Evolutionary conservation across 2,888 invertebrate species (phyloP), one percentile per base, ranked within the genome.

Genomic region (Stenodera caucasica): DNA sequence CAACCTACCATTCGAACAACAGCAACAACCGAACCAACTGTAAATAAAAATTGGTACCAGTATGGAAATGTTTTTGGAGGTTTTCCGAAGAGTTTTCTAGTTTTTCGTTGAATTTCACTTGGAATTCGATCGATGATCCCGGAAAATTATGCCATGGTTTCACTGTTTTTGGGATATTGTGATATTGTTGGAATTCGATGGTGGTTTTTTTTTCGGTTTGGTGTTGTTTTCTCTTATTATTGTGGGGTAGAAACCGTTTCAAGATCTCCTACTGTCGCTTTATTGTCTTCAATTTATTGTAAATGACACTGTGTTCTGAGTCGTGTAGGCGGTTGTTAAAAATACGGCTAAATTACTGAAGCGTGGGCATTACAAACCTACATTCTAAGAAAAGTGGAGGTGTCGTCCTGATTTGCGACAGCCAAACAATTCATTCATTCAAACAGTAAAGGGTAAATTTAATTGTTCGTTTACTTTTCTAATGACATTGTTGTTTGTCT

Each of bases 291-390:
- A 63, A 63, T 63, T 63, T 63, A 60, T 63, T 57, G 63, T 63
- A 61, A 64, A 61, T 61, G 64, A 61, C 61, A 64, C 61, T 59
- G 57, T 61, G 54, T 61, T 57, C 59, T 21, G 66, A 58, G 37
- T 54, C 50, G 57, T 66, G 72, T 73, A 60, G 73, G 72, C 58
- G 72, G 71, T 65, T 69, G 74, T 73, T 75, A 74, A 74, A 75
- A 75, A 75, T 75, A 75, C 71, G 67, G 70, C 71, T 73, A 72
- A 74, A 72, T 74, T 71, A 71, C 70, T 64, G 64, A 65, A 58
- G 61, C 65, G 70, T 72, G 71, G 70, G 71, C 59, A 69, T 62
- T 55, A 66, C 68, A 68, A 73, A 73, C 72, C 72, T 72, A 72
- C 71, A 73, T 73, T 72, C 74, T 67, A 60, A 64, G 69, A 74